phyloP scores from a whole-genome alignment of 1,140 invertebrate genomes.

The Plodia interpunctella region DNA sequence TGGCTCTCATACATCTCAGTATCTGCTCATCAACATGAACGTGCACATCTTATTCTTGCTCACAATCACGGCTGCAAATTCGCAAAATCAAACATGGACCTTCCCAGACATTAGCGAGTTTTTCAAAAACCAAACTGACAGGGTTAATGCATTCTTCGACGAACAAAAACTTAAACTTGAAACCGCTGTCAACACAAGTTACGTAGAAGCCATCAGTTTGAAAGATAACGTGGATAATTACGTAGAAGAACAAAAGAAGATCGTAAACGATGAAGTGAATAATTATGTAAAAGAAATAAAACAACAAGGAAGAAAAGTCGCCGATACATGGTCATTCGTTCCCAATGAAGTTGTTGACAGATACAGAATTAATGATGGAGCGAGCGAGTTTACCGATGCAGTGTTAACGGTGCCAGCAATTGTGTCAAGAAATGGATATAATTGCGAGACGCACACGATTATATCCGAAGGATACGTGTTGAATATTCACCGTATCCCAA shows the following conservation, averaged over 20 bases:
- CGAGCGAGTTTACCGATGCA: slow-evolving; percentile 44
- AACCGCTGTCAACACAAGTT: slow-evolving; percentile 36
- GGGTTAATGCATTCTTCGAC: slow-evolving; percentile 38
- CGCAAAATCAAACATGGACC: not conserved
- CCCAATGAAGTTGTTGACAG: slow-evolving; percentile 31
- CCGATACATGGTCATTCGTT: slow-evolving; percentile 40
- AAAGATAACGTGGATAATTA: slow-evolving; percentile 39
- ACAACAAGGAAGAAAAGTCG: slow-evolving; percentile 37
- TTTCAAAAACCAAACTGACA: slow-evolving; percentile 18
- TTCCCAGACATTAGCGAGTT: slow-evolving; percentile 10
- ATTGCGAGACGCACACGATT: slow-evolving; percentile 81
- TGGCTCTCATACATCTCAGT: not conserved
- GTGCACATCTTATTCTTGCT: not conserved
- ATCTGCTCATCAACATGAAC: not conserved
- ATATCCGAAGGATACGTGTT: slow-evolving; percentile 86
- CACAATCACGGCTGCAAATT: not conserved
- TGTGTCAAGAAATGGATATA: slow-evolving; percentile 81
- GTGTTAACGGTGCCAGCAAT: slow-evolving; percentile 74
- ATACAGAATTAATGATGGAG: slow-evolving; percentile 27
- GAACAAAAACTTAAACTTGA: slow-evolving; percentile 43
- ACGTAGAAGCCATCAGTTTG: slow-evolving; percentile 41
- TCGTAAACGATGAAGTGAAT: slow-evolving; percentile 22
- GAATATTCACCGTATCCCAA: slow-evolving; percentile 83
- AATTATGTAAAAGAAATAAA: slow-evolving; percentile 48
- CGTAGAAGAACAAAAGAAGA: slow-evolving; percentile 20